Evolutionary conservation across 1,140 invertebrate genomes (phyloP), one percentile per base, ranked within the genome.

Genomic region (Cyrtorhinus lividipennis): DNA sequence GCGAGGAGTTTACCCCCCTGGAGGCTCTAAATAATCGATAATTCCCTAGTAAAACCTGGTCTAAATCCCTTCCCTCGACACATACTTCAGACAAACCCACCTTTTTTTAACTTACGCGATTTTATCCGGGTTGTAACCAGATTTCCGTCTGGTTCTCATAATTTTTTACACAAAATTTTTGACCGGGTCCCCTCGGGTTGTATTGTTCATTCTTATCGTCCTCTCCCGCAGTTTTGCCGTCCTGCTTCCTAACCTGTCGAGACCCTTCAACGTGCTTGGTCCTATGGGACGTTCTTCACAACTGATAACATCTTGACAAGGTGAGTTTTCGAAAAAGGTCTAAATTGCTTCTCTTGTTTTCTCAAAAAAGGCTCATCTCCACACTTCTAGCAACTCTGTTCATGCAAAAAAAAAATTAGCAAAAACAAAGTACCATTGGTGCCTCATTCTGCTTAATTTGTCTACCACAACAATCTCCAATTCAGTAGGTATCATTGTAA

Each of bases 1-100:
- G n/a, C n/a, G n/a, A n/a, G n/a, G 48, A 5, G 10, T 22, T 53
- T 22, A 15, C 48, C 48, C 48, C 10, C 48, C 48, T 53, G 12
- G 38, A 53, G 20, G 48, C 48, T 53, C 48, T 53, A 53, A 53
- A 53, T 53, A 53, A 53, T 53, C 48, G 48, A 53, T 53, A 53
- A 53, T 53, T 53, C 48, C 48, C 48, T 53, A 53, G 48, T 53
- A 53, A 53, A 53, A 53, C 48, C 48, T 53, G 48, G 48, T 53
- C 48, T 53, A 53, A 53, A 53, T 53, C 48, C 48, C 48, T 53
- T 53, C 20, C 48, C 20, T 53, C 48, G 48, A 22, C 48, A 5
- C 20, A 15, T 44, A n/a, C n/a, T n/a, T n/a, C n/a, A n/a, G n/a
- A n/a, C n/a, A n/a, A n/a, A n/a, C 8, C 38, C 38, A 44, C 38